Conservation (phyloP, 2,113 vertebrate genomes). For the Puntigrus tetrazona region DNA sequence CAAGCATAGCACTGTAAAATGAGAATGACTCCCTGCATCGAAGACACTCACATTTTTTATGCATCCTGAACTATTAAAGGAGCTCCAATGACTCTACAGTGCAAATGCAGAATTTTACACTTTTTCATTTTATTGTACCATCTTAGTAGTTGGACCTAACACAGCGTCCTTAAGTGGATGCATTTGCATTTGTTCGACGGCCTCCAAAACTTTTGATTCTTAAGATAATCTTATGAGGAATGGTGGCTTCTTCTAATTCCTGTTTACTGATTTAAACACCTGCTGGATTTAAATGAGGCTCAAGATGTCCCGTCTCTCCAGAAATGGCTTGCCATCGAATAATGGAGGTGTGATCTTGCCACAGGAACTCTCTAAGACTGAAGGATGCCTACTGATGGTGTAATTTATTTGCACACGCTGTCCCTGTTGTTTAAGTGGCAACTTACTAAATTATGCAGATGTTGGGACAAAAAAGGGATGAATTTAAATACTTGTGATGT, state of each 20-base stretch:
- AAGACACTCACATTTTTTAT: not conserved
- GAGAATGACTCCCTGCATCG: not conserved
- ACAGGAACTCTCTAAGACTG: not conserved
- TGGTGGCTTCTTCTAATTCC: not conserved
- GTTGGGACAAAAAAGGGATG: not conserved
- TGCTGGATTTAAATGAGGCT: not conserved
- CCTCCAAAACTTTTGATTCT: not conserved
- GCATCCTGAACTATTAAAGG: not conserved
- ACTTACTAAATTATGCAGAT: not conserved
- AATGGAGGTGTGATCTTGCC: not conserved
- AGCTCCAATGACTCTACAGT: not conserved
- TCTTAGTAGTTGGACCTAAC: not conserved
- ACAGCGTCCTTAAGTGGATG: not conserved
- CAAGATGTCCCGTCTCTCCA: conserved; percentile 3
- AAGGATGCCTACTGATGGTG: not conserved
- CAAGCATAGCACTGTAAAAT: conserved; percentile 2
- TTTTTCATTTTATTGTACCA: not conserved
- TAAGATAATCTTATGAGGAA: conserved; percentile 6
- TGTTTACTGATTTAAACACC: not conserved
- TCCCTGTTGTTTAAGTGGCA: not conserved
- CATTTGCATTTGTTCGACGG: not conserved
- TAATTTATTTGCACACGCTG: not conserved
- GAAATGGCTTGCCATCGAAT: not conserved
- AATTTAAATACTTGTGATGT: not conserved
- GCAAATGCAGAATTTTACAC: not conserved